Evolutionary conservation across 1,140 invertebrate genomes (phyloP).

Genomic region (Hyphantria cunea): DNA sequence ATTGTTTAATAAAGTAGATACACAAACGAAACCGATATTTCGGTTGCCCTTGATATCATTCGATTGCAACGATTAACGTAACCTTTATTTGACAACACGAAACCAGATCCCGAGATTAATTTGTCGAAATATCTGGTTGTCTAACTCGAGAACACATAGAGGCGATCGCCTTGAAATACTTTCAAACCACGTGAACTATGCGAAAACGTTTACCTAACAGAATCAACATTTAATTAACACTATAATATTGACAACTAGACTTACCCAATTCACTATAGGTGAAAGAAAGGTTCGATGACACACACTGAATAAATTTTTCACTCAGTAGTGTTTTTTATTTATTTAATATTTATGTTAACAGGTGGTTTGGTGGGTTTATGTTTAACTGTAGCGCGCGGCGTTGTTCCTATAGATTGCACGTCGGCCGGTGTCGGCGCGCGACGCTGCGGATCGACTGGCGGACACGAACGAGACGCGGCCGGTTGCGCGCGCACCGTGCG

Average conservation of each 20-base stretch:
- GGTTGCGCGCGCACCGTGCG: conserved; percentile 56
- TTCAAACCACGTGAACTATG: conserved; percentile 74
- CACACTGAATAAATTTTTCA: conserved; percentile 30
- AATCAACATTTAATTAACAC: conserved; percentile 58
- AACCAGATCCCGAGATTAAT: conserved; percentile 15
- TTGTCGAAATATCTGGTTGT: conserved; percentile 18
- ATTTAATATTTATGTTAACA: conserved; percentile 8
- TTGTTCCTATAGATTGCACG: conserved; percentile 25
- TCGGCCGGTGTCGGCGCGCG: conserved; percentile 50
- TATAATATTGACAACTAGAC: conserved; percentile 46
- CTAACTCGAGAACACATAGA: conserved; percentile 34
- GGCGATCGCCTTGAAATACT: conserved; percentile 79
- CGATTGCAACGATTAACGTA: background rate
- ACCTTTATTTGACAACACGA: conserved; percentile 1
- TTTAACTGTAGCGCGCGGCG: conserved; percentile 6
- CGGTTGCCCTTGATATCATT: too few species aligned
- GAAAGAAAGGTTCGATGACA: conserved; percentile 39
- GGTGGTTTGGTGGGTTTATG: conserved; percentile 12
- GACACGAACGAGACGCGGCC: conserved; percentile 52
- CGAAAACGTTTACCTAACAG: conserved; percentile 70
- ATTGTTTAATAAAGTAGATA: too few species aligned
- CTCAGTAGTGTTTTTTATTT: background rate
- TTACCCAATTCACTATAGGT: conserved; percentile 43
- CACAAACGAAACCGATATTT: too few species aligned
- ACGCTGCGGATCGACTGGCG: conserved; percentile 69